These are phyloP conservation scores for Standfussiana lucernea DNA, from an alignment of 2,888 invertebrate species.

Conservation along the genomic window DNA sequence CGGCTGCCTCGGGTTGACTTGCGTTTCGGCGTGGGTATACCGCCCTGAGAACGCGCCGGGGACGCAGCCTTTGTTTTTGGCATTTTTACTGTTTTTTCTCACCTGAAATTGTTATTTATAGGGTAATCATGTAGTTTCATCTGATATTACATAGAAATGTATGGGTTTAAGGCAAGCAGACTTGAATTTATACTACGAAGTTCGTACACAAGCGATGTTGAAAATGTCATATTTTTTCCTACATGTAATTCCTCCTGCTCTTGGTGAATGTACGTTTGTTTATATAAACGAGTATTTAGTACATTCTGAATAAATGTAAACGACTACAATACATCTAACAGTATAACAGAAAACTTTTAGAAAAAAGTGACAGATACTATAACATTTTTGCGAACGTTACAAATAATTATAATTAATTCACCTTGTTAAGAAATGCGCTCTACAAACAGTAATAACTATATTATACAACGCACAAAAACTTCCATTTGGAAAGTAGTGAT, in stretches of 20 bases:
- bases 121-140: neutral
- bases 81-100: constrained; percentile 64
- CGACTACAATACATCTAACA: no score
- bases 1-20: constrained; percentile 72
- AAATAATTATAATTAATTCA: neutral
- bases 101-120: constrained; percentile 34
- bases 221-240: neutral
- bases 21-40: constrained; percentile 72
- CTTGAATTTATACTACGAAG: neutral
- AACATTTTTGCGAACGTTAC: neutral
- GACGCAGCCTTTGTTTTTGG: constrained; percentile 77
- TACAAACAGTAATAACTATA: constrained; percentile 6
- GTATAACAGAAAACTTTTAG: neutral
- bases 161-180: neutral
- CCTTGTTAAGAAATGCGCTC: neutral
- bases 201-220: neutral
- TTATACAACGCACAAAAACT: neutral
- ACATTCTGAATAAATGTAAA: neutral
- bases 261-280: neutral
- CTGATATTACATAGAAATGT: neutral
- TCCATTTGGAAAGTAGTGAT: neutral
- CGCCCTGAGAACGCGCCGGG: constrained; percentile 80
- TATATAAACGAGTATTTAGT: neutral
- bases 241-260: neutral
- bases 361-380: neutral